phyloP scores from a whole-genome alignment of 2,797 vertebrate genomes.

The Labroides dimidiatus region DNA sequence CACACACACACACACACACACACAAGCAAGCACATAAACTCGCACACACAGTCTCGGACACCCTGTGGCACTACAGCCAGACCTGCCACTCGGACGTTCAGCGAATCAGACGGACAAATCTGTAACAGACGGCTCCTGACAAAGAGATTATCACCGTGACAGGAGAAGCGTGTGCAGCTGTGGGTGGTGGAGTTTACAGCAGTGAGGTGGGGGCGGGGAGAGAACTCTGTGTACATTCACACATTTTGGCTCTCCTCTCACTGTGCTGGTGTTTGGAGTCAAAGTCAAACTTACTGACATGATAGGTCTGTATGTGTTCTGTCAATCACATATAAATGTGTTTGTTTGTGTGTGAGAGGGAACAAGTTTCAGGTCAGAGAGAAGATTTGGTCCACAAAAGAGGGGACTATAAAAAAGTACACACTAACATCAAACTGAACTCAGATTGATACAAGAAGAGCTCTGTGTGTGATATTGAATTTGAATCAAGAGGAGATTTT shows the following conservation, averaged over 20 bases:
- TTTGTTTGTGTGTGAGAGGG: conserved; percentile 1
- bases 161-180: conserved; percentile 81
- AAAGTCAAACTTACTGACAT: conserved; percentile 45
- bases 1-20: conserved; percentile 38
- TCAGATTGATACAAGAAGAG: too few relatives aligned
- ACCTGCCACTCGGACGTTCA: conserved; percentile 88
- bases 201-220: conserved; percentile 42
- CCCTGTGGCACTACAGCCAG: conserved; percentile 82
- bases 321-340: neutral
- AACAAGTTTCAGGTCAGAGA: neutral
- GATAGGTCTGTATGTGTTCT: neutral
- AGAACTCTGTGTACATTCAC: conserved; percentile 60
- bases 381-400: too few relatives aligned
- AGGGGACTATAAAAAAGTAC: too few relatives aligned
- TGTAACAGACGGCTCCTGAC: conserved; percentile 96
- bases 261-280: conserved; percentile 5
- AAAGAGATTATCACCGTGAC: conserved; percentile 92
- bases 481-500: too few relatives aligned
- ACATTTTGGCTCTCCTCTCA: conserved; percentile 56
- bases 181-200: conserved; percentile 72
- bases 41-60: conserved; percentile 50
- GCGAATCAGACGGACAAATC: conserved; percentile 89
- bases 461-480: too few relatives aligned
- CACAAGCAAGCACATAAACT: conserved; percentile 17
- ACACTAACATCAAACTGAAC: too few relatives aligned